Base-by-base conservation (phyloP, 2,113 vertebrate genomes). In the Aphelocoma coerulescens region DNA sequence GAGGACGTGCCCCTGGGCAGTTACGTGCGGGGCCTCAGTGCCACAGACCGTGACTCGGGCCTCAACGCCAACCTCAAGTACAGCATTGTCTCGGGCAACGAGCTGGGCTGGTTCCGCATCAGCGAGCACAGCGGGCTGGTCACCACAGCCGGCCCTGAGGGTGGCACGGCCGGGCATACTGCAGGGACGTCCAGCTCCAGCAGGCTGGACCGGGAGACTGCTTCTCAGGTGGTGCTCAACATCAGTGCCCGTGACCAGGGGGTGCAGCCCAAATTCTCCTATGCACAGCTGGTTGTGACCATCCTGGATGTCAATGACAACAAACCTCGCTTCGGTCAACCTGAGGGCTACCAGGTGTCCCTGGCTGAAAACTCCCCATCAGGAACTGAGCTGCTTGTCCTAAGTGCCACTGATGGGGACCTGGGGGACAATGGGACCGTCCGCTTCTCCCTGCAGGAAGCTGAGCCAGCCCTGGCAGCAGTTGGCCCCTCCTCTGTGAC, bases 51-150 rank as follows among this genome's bases (percentile, higher is more conserved):
- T 0, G 99, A 99, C 98, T 99, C 99, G 0, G 99, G 99, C 74
- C 99, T 99, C 96, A 99, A 99, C 2, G 99, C 99, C 93, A 99
- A 99, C 94, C 98, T 99, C 71, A 99, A 98, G 73, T 99, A 99
- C 97, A 99, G 99, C 43, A 98, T 99, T 2, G 99, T 99, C 96
- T 99, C 99, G 11, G 99, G 99, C 97, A 99, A 99, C 4, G 98
- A 98, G 88, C 98, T 99, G 55, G 99, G 99, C 91, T 99, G 99
- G 99, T 99, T 99, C 92, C 96, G 96, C 79, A 99, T 99, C 96
- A 99, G 99, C 9, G 99, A 99, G 89, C 99, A 99, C 95, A 99
- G 99, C 1, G 99, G 99, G 88, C 98, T 99, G 96, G 99, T 99
- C 78, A 99, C 99, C 96, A 99, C 99, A 1, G 96, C 98, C 0